These are phyloP conservation scores for Prorops nasuta DNA, from an alignment of 1,140 invertebrate species.

Conservation along the genomic window DNA sequence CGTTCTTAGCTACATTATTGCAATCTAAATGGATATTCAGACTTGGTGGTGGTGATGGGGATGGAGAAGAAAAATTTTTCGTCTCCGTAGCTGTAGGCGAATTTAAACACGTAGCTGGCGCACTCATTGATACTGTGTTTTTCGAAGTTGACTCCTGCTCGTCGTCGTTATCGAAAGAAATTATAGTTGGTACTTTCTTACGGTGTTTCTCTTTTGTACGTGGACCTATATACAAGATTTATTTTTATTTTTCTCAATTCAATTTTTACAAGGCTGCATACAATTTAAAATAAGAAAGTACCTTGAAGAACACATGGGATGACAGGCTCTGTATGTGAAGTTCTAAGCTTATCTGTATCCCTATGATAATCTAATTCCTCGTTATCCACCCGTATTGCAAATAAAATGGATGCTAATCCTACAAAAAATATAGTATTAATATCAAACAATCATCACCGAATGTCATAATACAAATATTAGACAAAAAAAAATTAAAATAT, in stretches of 20 bases:
- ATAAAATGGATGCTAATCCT: constrained; percentile 83
- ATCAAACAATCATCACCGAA: too few species aligned
- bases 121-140: constrained; percentile 53
- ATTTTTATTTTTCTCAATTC: not conserved
- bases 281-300: constrained; percentile 16
- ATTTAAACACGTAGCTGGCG: constrained; percentile 64
- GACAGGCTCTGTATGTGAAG: constrained; percentile 57
- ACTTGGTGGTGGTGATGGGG: constrained; percentile 29
- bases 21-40: constrained; percentile 32
- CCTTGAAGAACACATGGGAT: constrained; percentile 52
- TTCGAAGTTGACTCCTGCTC: constrained; percentile 26
- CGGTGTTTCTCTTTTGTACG: constrained; percentile 57
- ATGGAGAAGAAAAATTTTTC: constrained; percentile 36
- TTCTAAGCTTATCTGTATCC: constrained; percentile 38
- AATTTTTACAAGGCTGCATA: not conserved
- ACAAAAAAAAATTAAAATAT: too few species aligned
- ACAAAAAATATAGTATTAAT: constrained; percentile 35
- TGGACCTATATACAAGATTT: constrained; percentile 29
- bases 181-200: constrained; percentile 62
- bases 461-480: too few species aligned
- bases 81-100: constrained; percentile 55
- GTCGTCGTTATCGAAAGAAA: constrained; percentile 65
- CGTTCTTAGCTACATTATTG: constrained; percentile 7
- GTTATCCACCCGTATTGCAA: constrained; percentile 88
- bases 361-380: constrained; percentile 69